Base-by-base conservation (phyloP, 2,113 vertebrate species). In the Chlorodrepanis virens region DNA sequence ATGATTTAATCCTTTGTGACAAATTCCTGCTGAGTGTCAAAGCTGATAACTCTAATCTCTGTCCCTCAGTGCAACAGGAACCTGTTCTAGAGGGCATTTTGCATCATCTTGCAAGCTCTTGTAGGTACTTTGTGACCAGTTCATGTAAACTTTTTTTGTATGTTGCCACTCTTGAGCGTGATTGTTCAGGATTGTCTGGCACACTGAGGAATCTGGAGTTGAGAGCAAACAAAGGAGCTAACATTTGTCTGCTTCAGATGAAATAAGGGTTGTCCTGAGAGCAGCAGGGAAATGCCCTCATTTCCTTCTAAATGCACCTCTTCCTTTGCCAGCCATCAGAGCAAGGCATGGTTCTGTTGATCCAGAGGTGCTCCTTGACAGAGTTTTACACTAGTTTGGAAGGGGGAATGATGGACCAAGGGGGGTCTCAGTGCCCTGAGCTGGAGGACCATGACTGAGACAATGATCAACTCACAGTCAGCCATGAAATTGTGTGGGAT, bases 31-130 rank as follows among this genome's bases (percentile, higher is more conserved):
- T 96, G 93, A 91, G 86, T 87, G 94, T 96, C 95, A 92, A 93
- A 96, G 88, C 80, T 70, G 95, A 80, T 96, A 94, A 90, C 81
- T 95, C 94, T 96, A 82, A 95, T 95, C 94, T 93, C 83, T 90
- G 63, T 94, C 90, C 69, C n/a, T 88, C 64, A 35, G 56, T 80
- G 76, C 7, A 24, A 87, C 65, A 33, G 88, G 64, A 89, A 39
- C 53, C 78, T 90, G 39, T 69, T 67, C 84, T 69, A 37, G 89
- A 88, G 89, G 84, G 27, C 45, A 11, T 83, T 91, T 91, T 47
- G 47, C 45, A 68, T 81, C 80, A 72, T 49, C 40, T 80, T 83
- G 42, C 52, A 83, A 69, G 49, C 72, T 87, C 83, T 86, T 80
- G 57, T 33, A 35, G 63, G 69, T 83, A 53, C 89, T 87, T 68